Base-by-base conservation (phyloP, 2,113 vertebrate genomes). In the Trinectes maculatus region DNA sequence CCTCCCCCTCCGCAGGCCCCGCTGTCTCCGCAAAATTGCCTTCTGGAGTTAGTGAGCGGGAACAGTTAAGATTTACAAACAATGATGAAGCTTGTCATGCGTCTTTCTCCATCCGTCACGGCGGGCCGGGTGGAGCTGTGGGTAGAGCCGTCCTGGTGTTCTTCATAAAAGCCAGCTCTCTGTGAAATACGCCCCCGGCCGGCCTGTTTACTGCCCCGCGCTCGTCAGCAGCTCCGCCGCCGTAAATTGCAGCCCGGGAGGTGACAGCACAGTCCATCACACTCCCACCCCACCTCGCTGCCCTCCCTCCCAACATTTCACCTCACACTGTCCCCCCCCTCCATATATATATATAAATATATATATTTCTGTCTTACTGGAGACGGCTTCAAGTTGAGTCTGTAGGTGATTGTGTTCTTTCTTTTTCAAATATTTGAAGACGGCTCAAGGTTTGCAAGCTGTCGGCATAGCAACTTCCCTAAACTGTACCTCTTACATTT, bases 41-140 rank as follows among this genome's bases (percentile, higher is more conserved):
- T 91, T 98, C 93, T 96, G 95, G 95, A 97, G 97, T 98, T 99
- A 99, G 96, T 98, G 98, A 99, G 96, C 96, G 93, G 98, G 97
- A 99, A 99, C 98, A 99, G 98, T 99, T 99, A 99, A 98, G 98
- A 98, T 99, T 99, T 98, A 98, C 97, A 98, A 99, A 98, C 97
- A 98, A 98, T 98, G 98, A 98, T 98, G 96, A 98, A 98, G 98
- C 96, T 98, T 97, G 96, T 97, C 98, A 98, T 94, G 96, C 96
- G 96, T 98, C 96, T 97, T 96, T 96, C 95, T 93, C 96, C 95
- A 98, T 98, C 94, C 95, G 96, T 99, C 98, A 99, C 94, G 93
- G 92, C 89, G 92, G 94, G 92, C 84, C 92, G 93, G 94, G 94
- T 93, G 87, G 87, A 81, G 82, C 78, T 54, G 84, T 92, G 93